Base-by-base conservation (phyloP, 2,797 vertebrate species). In the Alouatta caraya region DNA sequence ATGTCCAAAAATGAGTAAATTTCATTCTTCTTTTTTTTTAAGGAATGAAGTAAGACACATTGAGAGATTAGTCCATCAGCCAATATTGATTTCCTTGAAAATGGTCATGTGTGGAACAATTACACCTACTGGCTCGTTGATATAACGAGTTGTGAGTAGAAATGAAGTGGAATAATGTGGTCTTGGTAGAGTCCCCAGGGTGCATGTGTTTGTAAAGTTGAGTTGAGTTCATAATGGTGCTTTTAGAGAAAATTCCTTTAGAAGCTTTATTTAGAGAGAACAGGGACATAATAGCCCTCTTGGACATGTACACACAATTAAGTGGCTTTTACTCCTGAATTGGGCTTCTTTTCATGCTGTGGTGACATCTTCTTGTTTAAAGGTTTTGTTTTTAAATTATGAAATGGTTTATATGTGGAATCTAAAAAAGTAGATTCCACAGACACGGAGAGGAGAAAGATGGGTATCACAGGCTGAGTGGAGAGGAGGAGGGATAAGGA, bases 131-230 rank as follows among this genome's bases (percentile, higher is more conserved):
- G 13, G 94, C 82, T 97, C 93, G 95, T 67, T 95, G 84, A 94
- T 93, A 33, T 14, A 97, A 96, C 75, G 80, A 92, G 75, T 90
- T 67, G 70, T 17, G 44, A 67, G 64, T 42, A 85, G 93, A 97
- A 95, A 97, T 88, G 82, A 96, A 97, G 88, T 97, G 33, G 61
- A 92, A 90, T 94, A 75, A 96, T 80, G 91, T 93, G 83, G 83
- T 96, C 94, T 94, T n/a, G 88, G 39, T 52, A 33, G 48, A 39
- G 9, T 90, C 92, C 67, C 72, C 0, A 48, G 46, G 70, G 55
- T 42, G 9, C 11, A 5, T 5, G 28, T 13, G 15, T 92, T 92
- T 90, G 52, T 42, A 67, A 84, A 88, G 21, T 70, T 52, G 46
- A 92, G 17, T 91, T 72, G 52, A 92, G 57, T 83, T 94, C 61